Base-by-base conservation (phyloP, 2,113 vertebrate species). In the Albula goreensis region DNA sequence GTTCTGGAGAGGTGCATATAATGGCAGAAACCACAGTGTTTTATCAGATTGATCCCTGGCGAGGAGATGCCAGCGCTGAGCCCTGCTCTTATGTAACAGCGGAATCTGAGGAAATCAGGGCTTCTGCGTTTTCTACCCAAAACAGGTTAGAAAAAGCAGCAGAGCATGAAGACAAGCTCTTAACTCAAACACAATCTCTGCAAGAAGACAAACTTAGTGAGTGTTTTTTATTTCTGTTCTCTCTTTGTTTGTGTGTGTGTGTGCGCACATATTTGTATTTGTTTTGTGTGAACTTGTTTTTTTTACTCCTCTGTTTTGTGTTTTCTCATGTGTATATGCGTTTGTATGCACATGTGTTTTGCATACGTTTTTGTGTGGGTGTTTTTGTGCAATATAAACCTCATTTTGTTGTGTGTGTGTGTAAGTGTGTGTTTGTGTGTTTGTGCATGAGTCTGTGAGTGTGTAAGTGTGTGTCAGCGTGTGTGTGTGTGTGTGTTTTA, bases 31-130 rank as follows among this genome's bases (percentile, higher is more conserved):
- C 50, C 49, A 50, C 25, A 50, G 60, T 52, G 5, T 83, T 50
- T 77, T 60, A 77, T 84, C 83, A 51, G 83, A 50, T 66, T 66
- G 57, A 22, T 50, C 66, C 50, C 57, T 60, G 41, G 41, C 56
- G 10, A 41, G 82, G 49, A 60, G 56, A 57, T 7, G 2, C 31
- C 60, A 66, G 60, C 60, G 41, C 5, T 53, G 41, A 83, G 66
- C 49, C 25, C 31, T 63, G 48, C 49, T 48, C 63, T 50, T 50
- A 84, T 51, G 60, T 84, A 74, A 51, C 50, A 25, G 60, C 3
- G 17, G 60, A 70, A 63, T 50, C 49, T 41, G 60, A 77, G 60
- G n/a, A 74, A 84, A 84, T 51, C 5, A 74, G 63, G 50, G 17
- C 31, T 19, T 31, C 82, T 60, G 25, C 49, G 19, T 83, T 63